Evolutionary conservation across 2,113 vertebrate species (phyloP), one percentile per base, ranked within the genome.

Genomic region (Ciconia boyciana): DNA sequence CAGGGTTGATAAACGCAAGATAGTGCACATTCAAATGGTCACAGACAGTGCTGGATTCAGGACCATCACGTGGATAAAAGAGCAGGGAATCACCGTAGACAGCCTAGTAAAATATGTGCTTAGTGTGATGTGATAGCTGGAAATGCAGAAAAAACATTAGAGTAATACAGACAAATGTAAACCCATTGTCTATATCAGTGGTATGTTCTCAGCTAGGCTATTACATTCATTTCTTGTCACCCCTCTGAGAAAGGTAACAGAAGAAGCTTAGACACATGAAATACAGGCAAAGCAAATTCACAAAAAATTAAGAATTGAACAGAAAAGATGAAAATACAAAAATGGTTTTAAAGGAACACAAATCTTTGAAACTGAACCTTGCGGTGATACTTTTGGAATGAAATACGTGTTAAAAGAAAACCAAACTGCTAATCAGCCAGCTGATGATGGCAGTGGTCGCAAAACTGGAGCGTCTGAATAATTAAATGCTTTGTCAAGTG

Each of bases 361-460:
- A 15, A 4, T 65, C 36, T 76, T 82, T 65, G 65, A 87, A 89
- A 51, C 24, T 43, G 15, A 7, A 72, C 34, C 34, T 82, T 41
- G 41, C 3, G 7, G 13, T 81, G 61, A 60, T 43, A 13, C 26
- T 68, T 92, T 72, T 43, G 43, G 62, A 86, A 66, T 66, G 26
- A 94, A 88, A 58, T 1, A 1, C 0, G 0, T 22, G 13, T 82
- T 81, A 29, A 71, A 89, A 64, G 26, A n/a, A 58, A 77, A 58
- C 12, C 25, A 66, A 70, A 57, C 3, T 12, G 13, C 31, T 88
- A 49, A 92, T 85, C 71, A 70, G 36, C 28, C 14, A 29, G 26
- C 31, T 83, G 46, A 57, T 0, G 0, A 69, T 0, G 2, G 34
- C 14, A 58, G 36, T 9, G 16, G 41, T n/a, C 2, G 6, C 72